These are phyloP conservation scores for Frankliniella fusca DNA, from an alignment of 2,888 invertebrate genomes.

Conservation along the genomic window DNA sequence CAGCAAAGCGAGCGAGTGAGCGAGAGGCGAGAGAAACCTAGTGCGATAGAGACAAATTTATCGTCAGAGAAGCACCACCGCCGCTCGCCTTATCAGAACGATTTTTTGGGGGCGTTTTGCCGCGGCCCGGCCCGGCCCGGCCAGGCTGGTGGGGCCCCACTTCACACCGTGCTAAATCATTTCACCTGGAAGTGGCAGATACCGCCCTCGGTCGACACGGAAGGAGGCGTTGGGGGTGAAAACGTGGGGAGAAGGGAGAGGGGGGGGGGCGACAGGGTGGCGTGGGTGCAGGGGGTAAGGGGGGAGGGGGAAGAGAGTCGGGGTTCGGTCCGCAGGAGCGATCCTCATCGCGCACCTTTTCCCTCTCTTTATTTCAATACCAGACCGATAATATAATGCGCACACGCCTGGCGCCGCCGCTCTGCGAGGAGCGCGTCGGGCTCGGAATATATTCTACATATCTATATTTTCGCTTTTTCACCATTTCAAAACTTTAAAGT, in stretches of 20 bases:
- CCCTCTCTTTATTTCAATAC: background rate
- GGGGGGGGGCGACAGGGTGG: background rate
- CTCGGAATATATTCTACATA: too few species aligned
- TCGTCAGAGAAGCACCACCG: background rate
- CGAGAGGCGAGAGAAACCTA: background rate
- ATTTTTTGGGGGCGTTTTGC: background rate
- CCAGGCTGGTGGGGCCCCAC: background rate
- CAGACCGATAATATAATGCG: background rate
- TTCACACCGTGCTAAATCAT: background rate
- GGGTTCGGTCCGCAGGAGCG: too few species aligned
- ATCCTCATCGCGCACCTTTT: background rate
- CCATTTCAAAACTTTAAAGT: too few species aligned
- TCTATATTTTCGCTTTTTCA: too few species aligned
- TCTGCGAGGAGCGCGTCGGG: too few species aligned
- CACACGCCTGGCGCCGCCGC: background rate
- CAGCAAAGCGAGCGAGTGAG: background rate
- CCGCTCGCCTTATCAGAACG: conserved; percentile 2
- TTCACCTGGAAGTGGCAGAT: conserved; percentile 26
- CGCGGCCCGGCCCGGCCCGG: background rate
- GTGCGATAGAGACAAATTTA: background rate
- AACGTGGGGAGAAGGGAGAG: background rate
- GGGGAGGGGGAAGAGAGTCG: background rate
- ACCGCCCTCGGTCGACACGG: background rate
- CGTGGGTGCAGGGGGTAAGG: background rate
- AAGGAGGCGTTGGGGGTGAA: background rate